A percentile compares a stretch with the other conserved stretches of the same genome.
These are phyloP conservation scores for Epinotia ramella DNA, from an alignment of 2,888 invertebrate species.

Conservation along the genomic window DNA sequence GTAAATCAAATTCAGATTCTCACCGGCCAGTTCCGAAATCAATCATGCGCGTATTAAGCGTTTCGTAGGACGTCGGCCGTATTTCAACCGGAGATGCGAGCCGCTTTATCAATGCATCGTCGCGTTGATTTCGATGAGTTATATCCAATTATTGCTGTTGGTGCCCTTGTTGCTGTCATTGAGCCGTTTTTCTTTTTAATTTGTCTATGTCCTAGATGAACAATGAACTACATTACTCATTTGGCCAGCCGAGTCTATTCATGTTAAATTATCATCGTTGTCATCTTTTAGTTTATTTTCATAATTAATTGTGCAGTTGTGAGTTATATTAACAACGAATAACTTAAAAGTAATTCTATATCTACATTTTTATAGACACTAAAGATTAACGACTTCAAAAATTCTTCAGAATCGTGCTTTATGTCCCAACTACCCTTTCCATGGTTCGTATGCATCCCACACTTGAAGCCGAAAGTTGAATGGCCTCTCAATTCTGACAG, in stretches of 20 bases:
- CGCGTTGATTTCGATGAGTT: slow-evolving; percentile 81
- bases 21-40: slow-evolving; percentile 67
- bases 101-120: slow-evolving; percentile 84
- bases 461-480: slow-evolving; percentile 75
- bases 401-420: slow-evolving; percentile 10
- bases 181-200: slow-evolving; percentile 66
- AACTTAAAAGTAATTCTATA: not conserved
- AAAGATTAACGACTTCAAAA: slow-evolving; percentile 20
- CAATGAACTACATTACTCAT: slow-evolving; percentile 28
- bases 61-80: slow-evolving; percentile 72
- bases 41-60: slow-evolving; percentile 79
- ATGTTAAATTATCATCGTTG: slow-evolving; percentile 10
- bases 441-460: slow-evolving; percentile 29
- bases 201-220: slow-evolving; percentile 40
- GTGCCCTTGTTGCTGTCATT: slow-evolving; percentile 80
- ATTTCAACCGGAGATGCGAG: slow-evolving; percentile 82
- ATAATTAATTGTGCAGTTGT: not conserved
- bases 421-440: slow-evolving; percentile 25
- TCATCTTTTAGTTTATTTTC: not conserved
- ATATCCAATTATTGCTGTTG: slow-evolving; percentile 83
- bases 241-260: not conserved
- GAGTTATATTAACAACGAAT: not conserved
- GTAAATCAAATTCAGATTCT: slow-evolving; percentile 49
- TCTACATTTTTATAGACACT: slow-evolving; percentile 2
- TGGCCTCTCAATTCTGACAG: slow-evolving; percentile 82